Evolutionary conservation across 2,113 vertebrate species (phyloP), one percentile per base, ranked within the genome.

Genomic region (Tylochromis polylepis): DNA sequence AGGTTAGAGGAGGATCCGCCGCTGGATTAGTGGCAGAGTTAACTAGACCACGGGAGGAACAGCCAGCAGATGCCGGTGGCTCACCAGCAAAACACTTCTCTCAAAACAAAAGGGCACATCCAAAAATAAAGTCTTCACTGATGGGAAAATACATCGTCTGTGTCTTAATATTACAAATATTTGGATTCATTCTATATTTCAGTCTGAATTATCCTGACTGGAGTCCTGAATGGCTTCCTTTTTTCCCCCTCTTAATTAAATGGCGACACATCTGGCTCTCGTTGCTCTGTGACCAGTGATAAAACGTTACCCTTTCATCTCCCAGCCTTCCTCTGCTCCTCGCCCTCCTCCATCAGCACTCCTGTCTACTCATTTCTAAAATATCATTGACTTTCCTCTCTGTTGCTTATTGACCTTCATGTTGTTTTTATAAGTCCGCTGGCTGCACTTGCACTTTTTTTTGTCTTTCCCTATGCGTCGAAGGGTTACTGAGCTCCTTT

Each of bases 231-330:
- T 29, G 67, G 70, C 24, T 75, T 15, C 20, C 8, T 20, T 24
- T 15, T 27, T 43, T 22, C 60, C 16, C 59, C 15, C 49, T 81
- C 43, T 65, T 15, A 24, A 56, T 80, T 53, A 88, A 59, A 79
- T 29, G 9, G 55, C 38, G 2, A 46, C 79, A 88, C 90, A 93
- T 91, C 86, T 92, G 89, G 91, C 2, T 59, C 79, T 27, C 8
- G 24, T 88, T 84, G 59, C 41, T 22, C 24, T 36, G 4, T 43
- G 82, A 57, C 56, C 41, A n/a, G 78, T 41, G 56, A 80, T 75
- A 16, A 90, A 85, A 60, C 5, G 10, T 15, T 58, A 20, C 27
- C 46, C 81, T 85, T 91, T 84, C 60, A 82, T 80, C 78, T 67
- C 31, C 4, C 31, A 16, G 6, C 38, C 65, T 29, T 60, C 60